A percentile compares a stretch with the other conserved stretches of the same genome.
Conservation (phyloP, 2,888 invertebrate genomes). For the Conistra vaccinii region DNA sequence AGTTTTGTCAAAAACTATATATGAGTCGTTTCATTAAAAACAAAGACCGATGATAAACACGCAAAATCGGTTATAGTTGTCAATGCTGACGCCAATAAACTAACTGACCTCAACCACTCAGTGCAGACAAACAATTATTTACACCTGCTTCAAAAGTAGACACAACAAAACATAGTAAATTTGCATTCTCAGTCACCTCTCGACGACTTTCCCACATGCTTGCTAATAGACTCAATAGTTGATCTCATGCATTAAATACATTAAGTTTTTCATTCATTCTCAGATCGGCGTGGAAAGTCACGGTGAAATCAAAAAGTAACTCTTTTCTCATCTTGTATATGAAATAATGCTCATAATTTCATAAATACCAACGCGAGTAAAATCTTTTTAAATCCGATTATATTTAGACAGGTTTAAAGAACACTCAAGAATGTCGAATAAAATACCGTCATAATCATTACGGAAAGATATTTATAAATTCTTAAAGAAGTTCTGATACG, state of each 20-base stretch:
- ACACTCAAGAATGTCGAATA: slow-evolving; percentile 42
- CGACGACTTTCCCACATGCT: slow-evolving; percentile 47
- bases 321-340: slow-evolving; percentile 46
- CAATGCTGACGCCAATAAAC: slow-evolving; percentile 17
- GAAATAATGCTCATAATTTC: slow-evolving; percentile 43
- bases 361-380: slow-evolving; percentile 23
- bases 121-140: slow-evolving; percentile 9
- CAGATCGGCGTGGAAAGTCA: slow-evolving; percentile 54
- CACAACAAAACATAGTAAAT: slow-evolving; percentile 1
- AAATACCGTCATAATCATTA: slow-evolving; percentile 40
- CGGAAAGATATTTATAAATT: slow-evolving; percentile 35
- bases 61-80: slow-evolving; percentile 12
- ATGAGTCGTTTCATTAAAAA: slow-evolving; percentile 3
- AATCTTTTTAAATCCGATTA: slow-evolving; percentile 37
- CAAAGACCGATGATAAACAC: slow-evolving; percentile 2
- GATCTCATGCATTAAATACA: slow-evolving; percentile 52
- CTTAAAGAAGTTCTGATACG: slow-evolving; percentile 17
- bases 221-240: slow-evolving; percentile 45
- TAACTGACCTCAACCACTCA: background rate
- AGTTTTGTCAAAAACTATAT: slow-evolving; percentile 3
- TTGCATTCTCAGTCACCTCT: slow-evolving; percentile 31
- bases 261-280: slow-evolving; percentile 61
- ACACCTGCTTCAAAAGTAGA: background rate
- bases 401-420: slow-evolving; percentile 33
- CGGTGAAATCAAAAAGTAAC: slow-evolving; percentile 57